Evolutionary conservation across 2,797 vertebrate genomes (phyloP), one percentile per base, ranked within the genome.

Genomic region (Cynodonichthys magdalenae): DNA sequence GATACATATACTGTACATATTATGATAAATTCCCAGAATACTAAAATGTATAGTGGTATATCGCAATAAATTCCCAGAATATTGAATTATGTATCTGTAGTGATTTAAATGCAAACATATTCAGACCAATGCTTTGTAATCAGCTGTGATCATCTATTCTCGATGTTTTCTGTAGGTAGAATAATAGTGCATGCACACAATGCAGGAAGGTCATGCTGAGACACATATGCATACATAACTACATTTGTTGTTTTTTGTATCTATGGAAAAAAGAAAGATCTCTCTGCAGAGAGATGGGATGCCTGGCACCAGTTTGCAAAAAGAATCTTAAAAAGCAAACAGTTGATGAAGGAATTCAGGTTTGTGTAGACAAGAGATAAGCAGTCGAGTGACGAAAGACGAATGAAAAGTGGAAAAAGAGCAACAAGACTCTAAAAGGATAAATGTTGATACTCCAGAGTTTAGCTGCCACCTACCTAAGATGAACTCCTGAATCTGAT

Each of bases 401-500:
- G 70, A 36, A 64, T 15, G 28, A 51, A 61, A 44, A 31, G 56
- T 51, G 27, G 20, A 56, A 52, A 58, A 49, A 66, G 39, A 41
- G 41, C 36, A 29, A 59, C 46, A 24, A 3, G 56, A 53, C 56
- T 63, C 7, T 36, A 31, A 59, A 64, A 75, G 42, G 66, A 73
- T 54, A 58, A 57, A 50, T 60, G 59, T 45, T 19, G 49, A 39
- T 63, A 47, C 63, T 34, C n/a, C 0, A 51, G 65, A 63, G 67
- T 64, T 51, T 15, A 31, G 44, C 59, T 61, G 45, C 42, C 41
- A 75, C 95, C 87, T 90, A 98, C 97, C 96, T 52, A 97, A 89
- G 77, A 99, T 92, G 89, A 98, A 97, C 90, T 99, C 97, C 85
- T 98, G 97, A 83, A 98, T 94, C 64, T 94, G 95, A 90, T 99